Conservation (phyloP, 30 jellyfish, hydroid and myxozoan species). For the Pseudorhiza aurosa region DNA sequence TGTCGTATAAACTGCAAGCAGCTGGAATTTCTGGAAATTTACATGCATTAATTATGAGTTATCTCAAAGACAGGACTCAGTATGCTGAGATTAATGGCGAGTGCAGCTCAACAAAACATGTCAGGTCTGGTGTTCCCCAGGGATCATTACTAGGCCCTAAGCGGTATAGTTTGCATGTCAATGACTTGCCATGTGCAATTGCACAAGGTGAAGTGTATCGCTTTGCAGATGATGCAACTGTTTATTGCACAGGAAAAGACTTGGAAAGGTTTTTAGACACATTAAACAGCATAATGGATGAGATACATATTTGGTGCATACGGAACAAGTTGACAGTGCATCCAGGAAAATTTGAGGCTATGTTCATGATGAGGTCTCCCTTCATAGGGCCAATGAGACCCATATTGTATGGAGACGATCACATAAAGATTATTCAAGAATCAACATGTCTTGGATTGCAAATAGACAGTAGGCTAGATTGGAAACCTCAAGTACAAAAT, state of each 20-base stretch:
- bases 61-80: constrained; percentile 62
- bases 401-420: constrained; percentile 45
- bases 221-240: constrained; percentile 51
- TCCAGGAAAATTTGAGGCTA: constrained; percentile 33
- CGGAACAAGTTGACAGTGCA: constrained; percentile 51
- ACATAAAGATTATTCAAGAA: constrained; percentile 39
- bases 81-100: constrained; percentile 51
- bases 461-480: constrained; percentile 20
- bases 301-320: constrained; percentile 27
- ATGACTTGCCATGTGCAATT: constrained; percentile 58
- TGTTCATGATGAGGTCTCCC: constrained; percentile 44
- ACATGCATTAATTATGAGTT: constrained; percentile 28
- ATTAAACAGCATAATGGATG: constrained; percentile 56
- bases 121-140: constrained; percentile 57
- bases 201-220: constrained; percentile 33
- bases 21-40: constrained; percentile 59
- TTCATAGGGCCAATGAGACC: constrained; percentile 50
- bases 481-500: constrained; percentile 32
- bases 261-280: constrained; percentile 58
- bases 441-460: constrained; percentile 44
- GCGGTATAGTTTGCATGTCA: constrained; percentile 36
- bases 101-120: constrained; percentile 35
- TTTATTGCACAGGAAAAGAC: constrained; percentile 56
- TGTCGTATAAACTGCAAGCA: constrained; percentile 49
- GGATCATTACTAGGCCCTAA: constrained; percentile 71